Percentiles rank a stretch among this genome's conserved stretches.
Conservation (phyloP, 2,888 invertebrate genomes). For the Conchocele bisecta region DNA sequence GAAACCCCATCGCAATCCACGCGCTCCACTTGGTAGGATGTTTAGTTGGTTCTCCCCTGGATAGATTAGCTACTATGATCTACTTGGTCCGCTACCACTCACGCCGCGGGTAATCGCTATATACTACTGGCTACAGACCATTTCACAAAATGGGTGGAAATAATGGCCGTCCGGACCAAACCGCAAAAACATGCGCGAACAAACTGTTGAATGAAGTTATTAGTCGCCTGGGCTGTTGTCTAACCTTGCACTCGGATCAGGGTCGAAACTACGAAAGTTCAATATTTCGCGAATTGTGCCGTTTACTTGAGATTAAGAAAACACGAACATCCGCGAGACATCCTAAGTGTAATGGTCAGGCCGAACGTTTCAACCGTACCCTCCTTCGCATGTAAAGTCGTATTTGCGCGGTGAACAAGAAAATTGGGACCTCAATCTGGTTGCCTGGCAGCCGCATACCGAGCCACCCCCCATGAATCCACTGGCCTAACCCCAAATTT, state of each 20-base stretch:
- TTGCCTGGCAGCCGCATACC: background rate
- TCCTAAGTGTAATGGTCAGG: conserved; percentile 36
- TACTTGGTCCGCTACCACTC: too few relatives aligned
- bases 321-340: conserved; percentile 22
- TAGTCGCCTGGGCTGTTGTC: conserved; percentile 22
- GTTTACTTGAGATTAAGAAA: conserved; percentile 30
- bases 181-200: too few relatives aligned
- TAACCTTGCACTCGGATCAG: conserved; percentile 41
- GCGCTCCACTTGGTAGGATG: too few relatives aligned
- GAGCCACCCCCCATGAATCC: background rate
- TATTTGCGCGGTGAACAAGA: conserved; percentile 18
- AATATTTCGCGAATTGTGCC: conserved; percentile 17
- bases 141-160: too few relatives aligned
- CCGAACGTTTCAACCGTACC: conserved; percentile 30
- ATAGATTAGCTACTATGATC: too few relatives aligned
- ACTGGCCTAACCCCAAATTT: conserved; percentile 13
- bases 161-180: too few relatives aligned
- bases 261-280: conserved; percentile 40
- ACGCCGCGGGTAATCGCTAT: too few relatives aligned
- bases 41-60: too few relatives aligned
- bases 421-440: conserved; percentile 32
- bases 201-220: conserved; percentile 26
- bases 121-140: background rate
- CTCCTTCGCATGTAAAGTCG: conserved; percentile 16
- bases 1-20: too few relatives aligned